Evolutionary conservation across 2,113 vertebrate genomes (phyloP), one percentile per base, ranked within the genome.

Genomic region (Alligator mississippiensis): DNA sequence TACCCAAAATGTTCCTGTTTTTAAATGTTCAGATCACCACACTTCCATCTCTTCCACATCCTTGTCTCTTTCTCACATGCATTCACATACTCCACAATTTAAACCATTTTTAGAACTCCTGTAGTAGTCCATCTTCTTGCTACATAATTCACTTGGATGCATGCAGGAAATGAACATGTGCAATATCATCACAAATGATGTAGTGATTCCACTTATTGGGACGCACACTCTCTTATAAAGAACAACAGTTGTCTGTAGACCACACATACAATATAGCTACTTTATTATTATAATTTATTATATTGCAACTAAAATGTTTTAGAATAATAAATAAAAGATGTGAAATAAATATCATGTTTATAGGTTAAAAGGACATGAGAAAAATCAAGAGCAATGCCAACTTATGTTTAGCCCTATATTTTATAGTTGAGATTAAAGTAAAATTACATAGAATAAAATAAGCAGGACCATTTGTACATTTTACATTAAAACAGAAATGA

Each of bases 81-180:
- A 34, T 70, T 64, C 57, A 11, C 21, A 22, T 66, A 7, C 2
- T 47, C 47, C 9, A 64, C 27, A 64, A 1, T 10, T 55, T 0
- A 55, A 22, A 58, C 62, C 82, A 57, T 58, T 66, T 79, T 77
- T 55, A 79, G 19, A 58, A 6, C 55, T 6, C 9, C 19, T n/a
- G 4, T 30, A 9, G 12, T 28, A 8, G 82, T 91, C n/a, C 30
- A 79, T 14, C 5, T 77, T 75, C 30, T 57, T 27, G 7, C 6
- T 8, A 15, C 34, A 78, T 72, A 80, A 87, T 82, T 78, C 80
- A 58, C 24, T 13, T 11, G 66, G 57, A 96, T 93, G 80, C 5
- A 18, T 90, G 70, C 30, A 87, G 90, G 91, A 18, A 8, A 47
- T 72, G 58, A 93, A 82, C 62, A 92, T 90, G 72, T 59, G 66